These are phyloP conservation scores for Callospermophilus lateralis DNA, from an alignment of 2,113 vertebrate genomes.

Conservation along the genomic window DNA sequence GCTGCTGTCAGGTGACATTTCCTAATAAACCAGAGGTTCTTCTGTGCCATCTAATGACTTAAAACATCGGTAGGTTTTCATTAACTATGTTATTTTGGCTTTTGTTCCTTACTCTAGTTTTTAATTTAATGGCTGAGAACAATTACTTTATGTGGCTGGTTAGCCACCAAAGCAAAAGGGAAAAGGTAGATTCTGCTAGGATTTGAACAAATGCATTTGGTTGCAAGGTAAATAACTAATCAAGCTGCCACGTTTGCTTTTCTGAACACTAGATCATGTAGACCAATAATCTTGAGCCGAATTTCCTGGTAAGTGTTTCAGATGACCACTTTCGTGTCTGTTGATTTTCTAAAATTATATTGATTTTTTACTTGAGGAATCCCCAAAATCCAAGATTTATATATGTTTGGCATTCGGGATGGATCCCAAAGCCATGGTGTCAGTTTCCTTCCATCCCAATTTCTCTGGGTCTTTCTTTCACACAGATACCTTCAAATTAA, in stretches of 20 bases:
- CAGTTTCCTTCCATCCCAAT: slow-evolving; percentile 57
- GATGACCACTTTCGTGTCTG: slow-evolving; percentile 53
- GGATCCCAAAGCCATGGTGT: neutral
- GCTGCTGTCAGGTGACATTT: slow-evolving; percentile 82
- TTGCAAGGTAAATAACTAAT: slow-evolving; percentile 66
- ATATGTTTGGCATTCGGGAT: slow-evolving; percentile 59
- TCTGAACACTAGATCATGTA: neutral
- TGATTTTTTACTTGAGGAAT: slow-evolving; percentile 52
- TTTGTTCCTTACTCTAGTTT: slow-evolving; percentile 73
- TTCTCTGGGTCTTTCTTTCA: slow-evolving; percentile 39
- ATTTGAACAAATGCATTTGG: slow-evolving; percentile 68
- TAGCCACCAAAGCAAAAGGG: slow-evolving; percentile 73
- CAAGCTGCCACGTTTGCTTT: slow-evolving; percentile 71
- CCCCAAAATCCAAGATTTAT: slow-evolving; percentile 22
- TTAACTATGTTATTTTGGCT: neutral
- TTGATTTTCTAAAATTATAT: slow-evolving; percentile 79
- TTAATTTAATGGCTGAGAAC: slow-evolving; percentile 64
- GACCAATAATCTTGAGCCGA: slow-evolving; percentile 15
- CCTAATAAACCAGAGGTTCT: slow-evolving; percentile 77
- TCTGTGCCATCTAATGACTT: slow-evolving; percentile 40
- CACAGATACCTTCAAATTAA: slow-evolving; percentile 63
- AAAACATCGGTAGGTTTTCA: slow-evolving; percentile 60
- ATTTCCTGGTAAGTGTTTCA: slow-evolving; percentile 71
- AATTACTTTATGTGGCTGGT: slow-evolving; percentile 63
- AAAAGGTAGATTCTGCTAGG: slow-evolving; percentile 60